Evolutionary conservation across 2,888 invertebrate genomes (phyloP), one percentile per base, ranked within the genome.

Genomic region (Platynereis dumerilii): DNA sequence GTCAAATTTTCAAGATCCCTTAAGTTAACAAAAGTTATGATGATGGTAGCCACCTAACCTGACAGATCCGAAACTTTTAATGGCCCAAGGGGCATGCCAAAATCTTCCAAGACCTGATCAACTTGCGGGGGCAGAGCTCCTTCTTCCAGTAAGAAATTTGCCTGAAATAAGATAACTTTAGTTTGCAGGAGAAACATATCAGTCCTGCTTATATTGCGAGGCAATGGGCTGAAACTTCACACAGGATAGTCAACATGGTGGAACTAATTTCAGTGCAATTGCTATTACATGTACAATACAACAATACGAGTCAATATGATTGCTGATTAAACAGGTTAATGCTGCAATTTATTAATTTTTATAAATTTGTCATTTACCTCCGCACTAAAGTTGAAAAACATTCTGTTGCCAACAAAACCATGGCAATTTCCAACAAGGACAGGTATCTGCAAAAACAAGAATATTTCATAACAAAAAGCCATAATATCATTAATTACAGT

Each of bases 321-420:
- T n/a, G n/a, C n/a, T n/a, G n/a, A n/a, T n/a, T n/a, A n/a, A n/a
- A n/a, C n/a, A n/a, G n/a, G n/a, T n/a, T n/a, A n/a, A n/a, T n/a
- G n/a, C n/a, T n/a, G n/a, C n/a, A n/a, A n/a, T n/a, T n/a, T n/a
- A n/a, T n/a, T n/a, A n/a, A n/a, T n/a, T n/a, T n/a, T n/a, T n/a
- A n/a, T n/a, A n/a, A n/a, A n/a, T n/a, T n/a, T n/a, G n/a, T 34
- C 12, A 34, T 22, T 53, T 65, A 78, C 78, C 75, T 80, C 79
- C 34, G 58, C 59, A 7, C 55, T 58, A 60, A 70, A 75, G 0
- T 68, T 71, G 7, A 52, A 60, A 42, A 71, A 64, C 75, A 79
- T 76, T 65, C 81, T 72, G 68, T 81, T 81, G 2, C 76, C 81
- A 20, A 78, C 77, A 72, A 81, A 81, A 3, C 77, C 77, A 55